A percentile compares a stretch with the other conserved stretches of the same genome.
Evolutionary conservation across 2,797 vertebrate species (phyloP).

Genomic region (Anguilla obscura): DNA sequence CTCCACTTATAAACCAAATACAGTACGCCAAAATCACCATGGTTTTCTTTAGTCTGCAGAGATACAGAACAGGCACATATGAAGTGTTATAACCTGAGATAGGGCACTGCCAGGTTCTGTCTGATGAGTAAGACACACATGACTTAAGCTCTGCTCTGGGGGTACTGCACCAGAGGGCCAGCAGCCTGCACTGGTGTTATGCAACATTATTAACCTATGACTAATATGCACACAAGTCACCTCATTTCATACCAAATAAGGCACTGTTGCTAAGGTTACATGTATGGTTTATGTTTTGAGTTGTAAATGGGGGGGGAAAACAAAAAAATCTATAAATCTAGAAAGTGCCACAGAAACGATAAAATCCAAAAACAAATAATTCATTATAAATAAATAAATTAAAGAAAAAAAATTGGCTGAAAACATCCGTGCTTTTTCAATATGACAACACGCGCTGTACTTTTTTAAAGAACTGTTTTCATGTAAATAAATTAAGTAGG

Average conservation of each 20-base stretch:
- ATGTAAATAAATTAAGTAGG: neutral
- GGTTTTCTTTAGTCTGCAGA: neutral
- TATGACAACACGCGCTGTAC: neutral
- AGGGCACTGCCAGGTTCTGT: neutral
- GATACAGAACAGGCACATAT: neutral
- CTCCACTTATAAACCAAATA: neutral
- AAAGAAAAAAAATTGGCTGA: neutral
- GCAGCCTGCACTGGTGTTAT: neutral
- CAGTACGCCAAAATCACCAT: neutral
- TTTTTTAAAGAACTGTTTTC: neutral
- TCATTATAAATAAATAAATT: neutral
- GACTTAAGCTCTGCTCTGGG: neutral
- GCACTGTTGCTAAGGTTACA: neutral
- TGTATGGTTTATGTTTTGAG: neutral
- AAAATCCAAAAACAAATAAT: neutral
- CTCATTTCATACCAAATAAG: constrained; percentile 4
- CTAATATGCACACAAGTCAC: neutral
- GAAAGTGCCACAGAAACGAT: neutral
- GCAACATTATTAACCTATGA: constrained; percentile 7
- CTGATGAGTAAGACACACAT: neutral
- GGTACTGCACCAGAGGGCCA: neutral
- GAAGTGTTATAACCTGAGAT: neutral
- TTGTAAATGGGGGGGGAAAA: neutral
- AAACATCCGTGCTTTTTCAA: neutral
- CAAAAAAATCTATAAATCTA: no score